phyloP scores from a whole-genome alignment of 2,888 invertebrate genomes.

The Cynaeus angustus region DNA sequence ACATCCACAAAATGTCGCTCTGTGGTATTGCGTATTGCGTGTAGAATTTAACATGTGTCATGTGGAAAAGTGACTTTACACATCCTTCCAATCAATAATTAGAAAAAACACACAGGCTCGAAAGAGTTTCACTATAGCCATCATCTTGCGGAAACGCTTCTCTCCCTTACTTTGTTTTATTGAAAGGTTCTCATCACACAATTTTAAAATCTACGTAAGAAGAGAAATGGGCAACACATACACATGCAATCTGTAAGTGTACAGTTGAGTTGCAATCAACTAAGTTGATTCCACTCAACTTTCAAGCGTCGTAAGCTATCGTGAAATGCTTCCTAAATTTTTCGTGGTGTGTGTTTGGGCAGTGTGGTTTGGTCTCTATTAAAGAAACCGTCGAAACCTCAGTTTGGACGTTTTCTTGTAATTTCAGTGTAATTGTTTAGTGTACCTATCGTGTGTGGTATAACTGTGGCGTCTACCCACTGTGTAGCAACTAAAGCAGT shows the following conservation, averaged over 20 bases:
- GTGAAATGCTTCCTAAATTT: slow-evolving; percentile 11
- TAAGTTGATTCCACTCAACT: slow-evolving; percentile 14
- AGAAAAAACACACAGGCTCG: slow-evolving; percentile 28
- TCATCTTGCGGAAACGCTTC: background rate
- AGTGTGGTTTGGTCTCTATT: slow-evolving; percentile 6
- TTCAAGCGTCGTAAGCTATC: slow-evolving; percentile 8
- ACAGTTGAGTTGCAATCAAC: slow-evolving; percentile 21
- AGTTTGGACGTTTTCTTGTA: slow-evolving; percentile 11
- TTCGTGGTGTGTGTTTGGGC: background rate
- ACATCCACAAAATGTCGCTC: slow-evolving; percentile 24
- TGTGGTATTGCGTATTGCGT: slow-evolving; percentile 25
- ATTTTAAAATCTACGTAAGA: slow-evolving; percentile 22
- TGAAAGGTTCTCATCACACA: slow-evolving; percentile 5
- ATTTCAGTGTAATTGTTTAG: background rate
- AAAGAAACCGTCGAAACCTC: slow-evolving; percentile 9
- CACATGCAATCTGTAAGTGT: slow-evolving; percentile 28
- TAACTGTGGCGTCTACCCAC: no score
- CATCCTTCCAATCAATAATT: slow-evolving; percentile 25
- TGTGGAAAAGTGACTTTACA: slow-evolving; percentile 26
- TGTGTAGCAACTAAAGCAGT: slow-evolving; percentile 29
- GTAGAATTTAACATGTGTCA: slow-evolving; percentile 29
- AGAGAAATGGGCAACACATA: slow-evolving; percentile 35
- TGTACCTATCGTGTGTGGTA: slow-evolving; percentile 14
- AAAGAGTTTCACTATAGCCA: slow-evolving; percentile 20
- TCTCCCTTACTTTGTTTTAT: slow-evolving; percentile 11